phyloP scores from a whole-genome alignment of 2,113 vertebrate species.

The Festucalex cinctus region DNA sequence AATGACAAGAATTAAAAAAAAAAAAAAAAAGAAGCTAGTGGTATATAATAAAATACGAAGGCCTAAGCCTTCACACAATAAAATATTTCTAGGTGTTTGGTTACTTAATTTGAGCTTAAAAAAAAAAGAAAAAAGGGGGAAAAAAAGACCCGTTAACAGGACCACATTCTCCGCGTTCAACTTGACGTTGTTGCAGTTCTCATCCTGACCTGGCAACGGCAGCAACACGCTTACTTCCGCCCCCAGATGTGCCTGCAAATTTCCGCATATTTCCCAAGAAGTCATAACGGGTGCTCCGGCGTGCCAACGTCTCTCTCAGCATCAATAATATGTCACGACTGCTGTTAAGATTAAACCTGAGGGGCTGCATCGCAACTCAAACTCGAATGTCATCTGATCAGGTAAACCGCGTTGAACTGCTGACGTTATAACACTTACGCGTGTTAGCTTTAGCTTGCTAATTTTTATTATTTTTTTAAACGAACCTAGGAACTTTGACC shows the following conservation, averaged over 20 bases:
- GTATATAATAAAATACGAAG: too few species aligned
- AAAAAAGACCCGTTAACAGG: too few species aligned
- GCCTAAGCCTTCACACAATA: too few species aligned
- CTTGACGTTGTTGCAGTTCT: background rate
- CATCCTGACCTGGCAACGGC: constrained; percentile 15
- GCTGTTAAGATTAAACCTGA: constrained; percentile 43
- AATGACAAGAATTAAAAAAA: too few species aligned
- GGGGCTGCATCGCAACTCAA: constrained; percentile 53
- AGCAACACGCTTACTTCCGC: background rate
- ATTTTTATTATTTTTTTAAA: background rate
- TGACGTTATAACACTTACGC: background rate
- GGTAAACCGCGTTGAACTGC: constrained; percentile 44
- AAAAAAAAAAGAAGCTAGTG: too few species aligned
- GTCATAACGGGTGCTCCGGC: background rate
- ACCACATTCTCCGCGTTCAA: too few species aligned
- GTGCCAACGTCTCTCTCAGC: background rate
- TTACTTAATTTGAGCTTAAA: too few species aligned
- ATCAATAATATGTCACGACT: constrained; percentile 34
- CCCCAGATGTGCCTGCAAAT: constrained; percentile 1
- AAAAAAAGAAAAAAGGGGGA: too few species aligned
- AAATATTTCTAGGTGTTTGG: too few species aligned
- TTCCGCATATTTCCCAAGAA: constrained; percentile 28
- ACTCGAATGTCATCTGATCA: constrained; percentile 71
- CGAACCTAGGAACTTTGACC: background rate
- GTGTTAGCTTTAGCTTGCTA: constrained; percentile 38